A percentile compares a stretch with the other conserved stretches of the same genome.
phyloP scores from a whole-genome alignment of 2,113 vertebrate genomes.

The Neolamprologus toae region DNA sequence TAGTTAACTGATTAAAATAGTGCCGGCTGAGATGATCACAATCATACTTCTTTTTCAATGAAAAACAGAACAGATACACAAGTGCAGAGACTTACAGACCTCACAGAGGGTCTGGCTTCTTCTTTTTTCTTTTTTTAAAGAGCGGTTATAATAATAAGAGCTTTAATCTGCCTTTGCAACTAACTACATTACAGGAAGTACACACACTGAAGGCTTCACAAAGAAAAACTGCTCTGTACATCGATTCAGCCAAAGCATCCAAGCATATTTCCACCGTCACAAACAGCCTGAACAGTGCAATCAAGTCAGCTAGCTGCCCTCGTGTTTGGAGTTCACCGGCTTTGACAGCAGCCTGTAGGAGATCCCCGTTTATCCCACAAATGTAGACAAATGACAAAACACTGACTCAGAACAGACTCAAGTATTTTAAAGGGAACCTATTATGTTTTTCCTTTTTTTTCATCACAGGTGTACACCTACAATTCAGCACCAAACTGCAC shows the following conservation, averaged over 20 bases:
- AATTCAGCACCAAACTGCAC: not conserved
- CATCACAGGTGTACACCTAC: not conserved
- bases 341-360: not conserved
- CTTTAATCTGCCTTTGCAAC: constrained; percentile 14
- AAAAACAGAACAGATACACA: constrained; percentile 7
- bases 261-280: not conserved
- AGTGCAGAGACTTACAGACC: not conserved
- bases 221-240: not conserved
- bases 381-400: not conserved
- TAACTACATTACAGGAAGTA: constrained; percentile 38
- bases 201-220: constrained; percentile 19
- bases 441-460: not conserved
- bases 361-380: not conserved
- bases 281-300: not conserved
- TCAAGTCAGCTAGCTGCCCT: not conserved
- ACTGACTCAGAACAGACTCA: not conserved
- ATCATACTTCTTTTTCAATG: not conserved
- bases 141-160: not conserved
- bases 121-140: not conserved
- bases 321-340: not conserved
- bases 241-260: not conserved
- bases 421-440: not conserved
- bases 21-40: constrained; percentile 25
- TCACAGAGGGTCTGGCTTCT: not conserved
- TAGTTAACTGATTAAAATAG: not conserved